phyloP scores from a whole-genome alignment of 2,113 vertebrate genomes.

The Bujurquina vittata region DNA sequence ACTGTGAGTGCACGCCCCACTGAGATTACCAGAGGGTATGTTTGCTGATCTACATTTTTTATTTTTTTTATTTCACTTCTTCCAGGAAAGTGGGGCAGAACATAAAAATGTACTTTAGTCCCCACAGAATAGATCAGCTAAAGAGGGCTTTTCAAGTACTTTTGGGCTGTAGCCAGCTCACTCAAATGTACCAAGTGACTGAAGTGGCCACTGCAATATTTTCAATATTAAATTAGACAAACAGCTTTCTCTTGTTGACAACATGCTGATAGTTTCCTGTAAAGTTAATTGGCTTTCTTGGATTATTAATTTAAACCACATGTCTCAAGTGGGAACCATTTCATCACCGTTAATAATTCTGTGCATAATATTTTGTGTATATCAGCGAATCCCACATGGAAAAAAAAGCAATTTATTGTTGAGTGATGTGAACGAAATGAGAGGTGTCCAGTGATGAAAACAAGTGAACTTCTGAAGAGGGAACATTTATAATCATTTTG shows the following conservation, averaged over 20 bases:
- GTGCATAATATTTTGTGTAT: not conserved
- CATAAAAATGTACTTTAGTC: conserved; percentile 38
- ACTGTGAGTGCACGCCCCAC: conserved; percentile 4
- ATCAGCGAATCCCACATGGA: not conserved
- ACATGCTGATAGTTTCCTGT: not conserved
- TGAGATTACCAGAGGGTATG: conserved; percentile 29
- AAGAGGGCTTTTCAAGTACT: conserved; percentile 55
- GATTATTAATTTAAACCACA: not conserved
- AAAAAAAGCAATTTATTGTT: not conserved
- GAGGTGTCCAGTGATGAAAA: not conserved
- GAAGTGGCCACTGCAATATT: not conserved
- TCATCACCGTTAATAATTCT: not conserved
- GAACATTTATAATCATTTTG: not conserved
- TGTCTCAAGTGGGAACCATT: not conserved
- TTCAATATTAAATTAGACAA: not conserved
- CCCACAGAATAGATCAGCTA: conserved; percentile 21
- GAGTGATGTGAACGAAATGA: not conserved
- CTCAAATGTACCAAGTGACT: conserved; percentile 5
- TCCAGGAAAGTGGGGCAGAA: conserved; percentile 50
- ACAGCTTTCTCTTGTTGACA: not conserved
- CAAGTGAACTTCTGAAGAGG: not conserved
- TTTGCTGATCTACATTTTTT: conserved; percentile 42
- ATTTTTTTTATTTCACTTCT: conserved; percentile 10
- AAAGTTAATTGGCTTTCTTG: not conserved
- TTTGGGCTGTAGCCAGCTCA: conserved; percentile 13